These are phyloP conservation scores for Anguilla rostrata DNA, from an alignment of 2,113 vertebrate genomes.

Conservation along the genomic window DNA sequence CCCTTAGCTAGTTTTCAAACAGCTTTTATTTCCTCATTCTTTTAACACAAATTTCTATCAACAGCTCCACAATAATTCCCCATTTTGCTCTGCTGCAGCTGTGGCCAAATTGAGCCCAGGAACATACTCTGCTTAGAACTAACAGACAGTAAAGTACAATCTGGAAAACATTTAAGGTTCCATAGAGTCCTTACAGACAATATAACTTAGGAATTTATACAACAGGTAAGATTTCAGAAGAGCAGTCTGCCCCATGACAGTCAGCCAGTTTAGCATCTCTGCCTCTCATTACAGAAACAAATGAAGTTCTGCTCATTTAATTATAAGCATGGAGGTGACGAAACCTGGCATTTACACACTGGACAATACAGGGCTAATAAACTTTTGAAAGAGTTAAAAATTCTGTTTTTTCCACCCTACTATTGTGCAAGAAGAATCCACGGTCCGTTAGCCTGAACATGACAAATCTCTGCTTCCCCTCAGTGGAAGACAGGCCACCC, in stretches of 20 bases:
- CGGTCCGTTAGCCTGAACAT: not conserved
- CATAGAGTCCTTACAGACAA: not conserved
- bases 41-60: not conserved
- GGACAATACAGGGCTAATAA: not conserved
- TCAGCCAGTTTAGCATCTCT: not conserved
- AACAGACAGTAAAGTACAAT: not conserved
- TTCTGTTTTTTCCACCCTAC: not conserved
- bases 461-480: constrained; percentile 5
- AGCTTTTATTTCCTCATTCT: not conserved
- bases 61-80: not conserved
- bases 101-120: not conserved
- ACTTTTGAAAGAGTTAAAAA: not conserved
- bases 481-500: not conserved
- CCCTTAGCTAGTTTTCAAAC: not conserved
- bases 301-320: not conserved
- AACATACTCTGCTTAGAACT: not conserved
- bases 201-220: not conserved
- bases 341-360: not conserved
- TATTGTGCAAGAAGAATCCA: not conserved
- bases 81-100: not conserved
- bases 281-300: not conserved
- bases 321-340: not conserved
- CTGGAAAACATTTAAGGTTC: not conserved
- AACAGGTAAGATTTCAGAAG: not conserved
- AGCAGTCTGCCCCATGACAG: not conserved